Percentiles rank a stretch among this genome's conserved stretches.
These are phyloP conservation scores for Cochlearius cochlearius DNA, from an alignment of 2,113 vertebrate species.

Conservation along the genomic window DNA sequence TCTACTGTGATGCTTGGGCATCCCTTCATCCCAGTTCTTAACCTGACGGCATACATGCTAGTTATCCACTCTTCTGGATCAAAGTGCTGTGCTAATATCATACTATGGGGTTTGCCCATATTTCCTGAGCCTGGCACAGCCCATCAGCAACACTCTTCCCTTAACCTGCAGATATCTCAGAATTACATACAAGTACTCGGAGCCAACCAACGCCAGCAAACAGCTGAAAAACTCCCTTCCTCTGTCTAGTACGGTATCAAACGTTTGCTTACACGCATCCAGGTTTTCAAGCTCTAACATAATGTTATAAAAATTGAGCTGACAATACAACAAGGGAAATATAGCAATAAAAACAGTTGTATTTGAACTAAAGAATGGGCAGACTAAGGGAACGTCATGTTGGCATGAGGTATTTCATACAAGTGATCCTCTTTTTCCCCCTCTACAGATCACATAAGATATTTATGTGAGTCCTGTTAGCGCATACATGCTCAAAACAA, in stretches of 20 bases:
- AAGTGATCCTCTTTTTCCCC: not conserved
- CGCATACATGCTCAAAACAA: not conserved
- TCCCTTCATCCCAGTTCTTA: not conserved
- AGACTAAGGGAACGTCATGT: not conserved
- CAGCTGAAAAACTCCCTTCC: not conserved
- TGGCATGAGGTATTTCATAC: not conserved
- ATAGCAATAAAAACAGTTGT: not conserved
- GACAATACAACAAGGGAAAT: not conserved
- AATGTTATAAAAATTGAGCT: not conserved
- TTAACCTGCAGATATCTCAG: not conserved
- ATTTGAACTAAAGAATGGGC: not conserved
- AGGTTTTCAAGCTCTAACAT: not conserved
- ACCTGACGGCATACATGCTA: no score
- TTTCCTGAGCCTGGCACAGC: not conserved
- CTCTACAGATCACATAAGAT: not conserved
- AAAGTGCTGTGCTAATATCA: not conserved
- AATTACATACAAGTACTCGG: not conserved
- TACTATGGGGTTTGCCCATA: accelerated
- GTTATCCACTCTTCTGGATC: not conserved
- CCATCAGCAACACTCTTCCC: not conserved
- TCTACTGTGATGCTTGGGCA: not conserved
- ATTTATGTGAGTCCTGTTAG: not conserved
- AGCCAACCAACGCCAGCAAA: not conserved
- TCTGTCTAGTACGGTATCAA: no score
- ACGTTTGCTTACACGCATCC: not conserved